Evolutionary conservation across 2,113 vertebrate species (phyloP).

Genomic region (Orycteropus afer): DNA sequence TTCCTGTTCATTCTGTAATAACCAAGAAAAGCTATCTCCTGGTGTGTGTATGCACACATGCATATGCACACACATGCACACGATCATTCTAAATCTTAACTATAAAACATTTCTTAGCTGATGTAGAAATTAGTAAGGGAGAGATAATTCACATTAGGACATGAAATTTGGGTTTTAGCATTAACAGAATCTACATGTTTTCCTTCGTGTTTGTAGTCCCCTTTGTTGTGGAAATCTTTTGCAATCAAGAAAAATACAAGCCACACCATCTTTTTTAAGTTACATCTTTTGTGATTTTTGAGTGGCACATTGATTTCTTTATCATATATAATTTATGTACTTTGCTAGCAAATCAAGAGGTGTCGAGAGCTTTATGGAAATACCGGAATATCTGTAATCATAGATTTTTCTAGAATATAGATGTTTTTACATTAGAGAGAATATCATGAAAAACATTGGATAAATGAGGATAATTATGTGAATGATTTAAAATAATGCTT

Average conservation of each 20-base stretch:
- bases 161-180: conserved; percentile 17
- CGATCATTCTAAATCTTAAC: background rate
- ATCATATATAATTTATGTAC: background rate
- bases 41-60: too few species aligned
- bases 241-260: conserved; percentile 19
- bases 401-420: background rate
- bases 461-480: background rate
- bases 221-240: conserved; percentile 25
- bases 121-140: background rate
- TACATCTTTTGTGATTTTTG: conserved; percentile 6
- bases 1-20: conserved; percentile 32
- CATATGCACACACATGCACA: background rate
- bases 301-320: background rate
- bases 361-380: conserved; percentile 7
- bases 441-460: background rate
- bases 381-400: background rate
- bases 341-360: background rate
- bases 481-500: background rate
- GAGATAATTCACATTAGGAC: background rate
- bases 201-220: background rate
- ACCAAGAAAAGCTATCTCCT: background rate
- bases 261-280: background rate
- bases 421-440: background rate
- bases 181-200: background rate
- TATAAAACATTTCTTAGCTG: background rate